Conservation (phyloP, 92 coral and sea anemone genomes). For the Actinernus sp. region DNA sequence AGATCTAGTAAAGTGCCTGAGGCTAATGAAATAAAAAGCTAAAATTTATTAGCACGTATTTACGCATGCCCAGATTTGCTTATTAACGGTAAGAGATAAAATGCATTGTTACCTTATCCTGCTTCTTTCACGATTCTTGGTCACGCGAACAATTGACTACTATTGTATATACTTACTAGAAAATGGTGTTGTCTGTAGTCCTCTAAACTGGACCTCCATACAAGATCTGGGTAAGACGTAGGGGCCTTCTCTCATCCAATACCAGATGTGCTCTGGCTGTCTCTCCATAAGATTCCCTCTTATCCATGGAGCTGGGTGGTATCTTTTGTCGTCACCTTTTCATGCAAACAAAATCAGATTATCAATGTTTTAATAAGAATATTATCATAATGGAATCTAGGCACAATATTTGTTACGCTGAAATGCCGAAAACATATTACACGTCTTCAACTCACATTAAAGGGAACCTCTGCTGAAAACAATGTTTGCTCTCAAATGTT, state of each 20-base stretch:
- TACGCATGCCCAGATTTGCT: too few species aligned
- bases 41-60: too few species aligned
- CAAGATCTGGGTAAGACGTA: slow-evolving; percentile 68
- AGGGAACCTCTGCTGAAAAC: neutral
- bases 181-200: slow-evolving; percentile 39
- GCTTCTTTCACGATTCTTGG: too few species aligned
- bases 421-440: neutral
- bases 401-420: neutral
- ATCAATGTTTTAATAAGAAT: neutral
- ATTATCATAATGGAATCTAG: neutral
- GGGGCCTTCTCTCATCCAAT: slow-evolving; percentile 89
- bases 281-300: slow-evolving; percentile 43
- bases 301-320: slow-evolving; percentile 90
- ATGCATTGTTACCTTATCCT: too few species aligned
- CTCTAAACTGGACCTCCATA: slow-evolving; percentile 71
- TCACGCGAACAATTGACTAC: too few species aligned
- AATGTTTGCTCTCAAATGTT: too few species aligned
- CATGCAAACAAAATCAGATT: neutral
- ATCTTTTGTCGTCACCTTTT: slow-evolving; percentile 29
- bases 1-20: too few species aligned
- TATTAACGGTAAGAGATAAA: too few species aligned
- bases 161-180: too few species aligned
- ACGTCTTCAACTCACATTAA: neutral
- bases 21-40: too few species aligned
- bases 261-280: slow-evolving; percentile 78